These are phyloP conservation scores for Drosophila teissieri DNA, from an alignment of 1,140 invertebrate species.

Conservation along the genomic window DNA sequence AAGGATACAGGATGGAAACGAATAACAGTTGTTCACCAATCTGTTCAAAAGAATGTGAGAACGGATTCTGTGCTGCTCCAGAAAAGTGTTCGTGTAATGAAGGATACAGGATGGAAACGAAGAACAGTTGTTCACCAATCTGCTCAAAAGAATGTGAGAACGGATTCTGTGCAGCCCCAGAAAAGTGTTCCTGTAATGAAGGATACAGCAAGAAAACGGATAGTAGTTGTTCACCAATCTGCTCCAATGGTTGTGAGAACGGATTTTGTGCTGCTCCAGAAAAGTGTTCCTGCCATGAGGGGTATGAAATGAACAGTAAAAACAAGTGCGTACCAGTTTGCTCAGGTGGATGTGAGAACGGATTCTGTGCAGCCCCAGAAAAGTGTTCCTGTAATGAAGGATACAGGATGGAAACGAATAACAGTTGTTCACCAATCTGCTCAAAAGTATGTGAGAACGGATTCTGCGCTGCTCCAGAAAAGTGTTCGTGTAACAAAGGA, in stretches of 20 bases:
- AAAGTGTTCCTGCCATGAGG: not conserved
- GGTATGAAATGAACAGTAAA: not conserved
- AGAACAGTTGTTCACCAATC: constrained; percentile 34
- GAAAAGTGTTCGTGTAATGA: constrained; percentile 20
- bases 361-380: not conserved
- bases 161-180: constrained; percentile 16
- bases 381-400: not conserved
- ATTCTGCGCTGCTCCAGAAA: not conserved
- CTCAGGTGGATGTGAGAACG: constrained; percentile 12
- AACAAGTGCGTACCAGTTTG: constrained; percentile 15
- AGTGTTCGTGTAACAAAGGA: constrained; percentile 3
- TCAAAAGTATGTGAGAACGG: constrained; percentile 11
- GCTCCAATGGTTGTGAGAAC: constrained; percentile 6
- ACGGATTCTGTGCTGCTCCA: constrained; percentile 33
- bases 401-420: not conserved
- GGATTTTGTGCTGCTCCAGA: constrained; percentile 2
- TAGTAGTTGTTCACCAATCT: constrained; percentile 18
- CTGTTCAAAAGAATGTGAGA: constrained; percentile 20
- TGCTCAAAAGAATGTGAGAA: constrained; percentile 23
- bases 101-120: constrained; percentile 85
- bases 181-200: constrained; percentile 9
- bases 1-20: constrained; percentile 2
- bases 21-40: constrained; percentile 20
- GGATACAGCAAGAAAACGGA: constrained; percentile 2
- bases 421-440: constrained; percentile 11